These are phyloP conservation scores for Nycteola revayana DNA, from an alignment of 2,888 invertebrate species.

Conservation along the genomic window DNA sequence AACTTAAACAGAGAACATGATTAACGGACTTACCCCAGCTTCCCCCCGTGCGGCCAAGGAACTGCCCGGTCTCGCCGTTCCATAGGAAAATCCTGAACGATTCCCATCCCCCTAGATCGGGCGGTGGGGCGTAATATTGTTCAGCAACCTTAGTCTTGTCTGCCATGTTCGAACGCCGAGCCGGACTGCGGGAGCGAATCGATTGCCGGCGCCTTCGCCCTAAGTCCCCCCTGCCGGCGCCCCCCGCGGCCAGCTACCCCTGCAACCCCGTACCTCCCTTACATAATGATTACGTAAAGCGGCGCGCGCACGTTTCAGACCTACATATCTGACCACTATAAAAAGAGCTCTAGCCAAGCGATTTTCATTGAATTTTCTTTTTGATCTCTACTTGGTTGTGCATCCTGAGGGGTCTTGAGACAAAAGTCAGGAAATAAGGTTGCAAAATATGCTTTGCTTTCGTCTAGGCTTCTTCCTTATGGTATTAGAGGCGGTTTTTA, in stretches of 20 bases:
- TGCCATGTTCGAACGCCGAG: slow-evolving; percentile 83
- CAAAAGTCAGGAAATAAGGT: slow-evolving; percentile 33
- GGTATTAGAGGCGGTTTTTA: slow-evolving; percentile 23
- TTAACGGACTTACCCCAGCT: slow-evolving; percentile 97
- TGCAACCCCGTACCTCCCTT: slow-evolving; percentile 61
- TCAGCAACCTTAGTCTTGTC: slow-evolving; percentile 87
- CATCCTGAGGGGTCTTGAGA: slow-evolving; percentile 30
- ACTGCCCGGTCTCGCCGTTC: slow-evolving; percentile 95
- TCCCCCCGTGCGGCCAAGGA: slow-evolving; percentile 94
- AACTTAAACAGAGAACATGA: slow-evolving; percentile 8
- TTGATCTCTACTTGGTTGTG: slow-evolving; percentile 5
- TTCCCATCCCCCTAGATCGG: slow-evolving; percentile 92
- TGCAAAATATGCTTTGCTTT: slow-evolving; percentile 28
- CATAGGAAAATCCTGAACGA: slow-evolving; percentile 92
- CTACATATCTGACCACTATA: slow-evolving; percentile 42
- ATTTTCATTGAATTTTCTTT: slow-evolving; percentile 4
- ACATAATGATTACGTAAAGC: slow-evolving; percentile 76
- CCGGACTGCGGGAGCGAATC: slow-evolving; percentile 74
- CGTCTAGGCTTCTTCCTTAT: slow-evolving; percentile 3
- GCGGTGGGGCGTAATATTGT: slow-evolving; percentile 90
- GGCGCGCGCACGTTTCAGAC: slow-evolving; percentile 68
- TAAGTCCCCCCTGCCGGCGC: slow-evolving; percentile 33
- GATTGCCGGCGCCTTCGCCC: slow-evolving; percentile 67
- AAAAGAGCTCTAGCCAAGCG: slow-evolving; percentile 29
- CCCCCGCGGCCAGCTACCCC: slow-evolving; percentile 48